These are phyloP conservation scores for Laothoe populi DNA, from an alignment of 2,888 invertebrate species.

Conservation along the genomic window DNA sequence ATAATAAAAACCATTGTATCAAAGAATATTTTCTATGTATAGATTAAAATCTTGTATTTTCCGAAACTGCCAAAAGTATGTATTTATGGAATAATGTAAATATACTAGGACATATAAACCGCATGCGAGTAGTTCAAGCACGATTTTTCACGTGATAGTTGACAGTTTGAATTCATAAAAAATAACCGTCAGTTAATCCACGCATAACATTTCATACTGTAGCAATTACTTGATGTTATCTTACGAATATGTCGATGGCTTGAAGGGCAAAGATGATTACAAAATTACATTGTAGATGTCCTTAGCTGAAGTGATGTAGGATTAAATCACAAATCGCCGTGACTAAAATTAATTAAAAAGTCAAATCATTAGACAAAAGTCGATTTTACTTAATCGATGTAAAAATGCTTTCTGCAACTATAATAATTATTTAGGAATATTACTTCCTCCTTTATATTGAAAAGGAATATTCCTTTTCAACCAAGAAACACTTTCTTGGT, in stretches of 20 bases:
- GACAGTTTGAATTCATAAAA: too few species aligned
- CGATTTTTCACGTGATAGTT: slow-evolving; percentile 2
- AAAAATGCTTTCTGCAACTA: too few species aligned
- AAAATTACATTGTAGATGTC: neutral
- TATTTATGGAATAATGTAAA: slow-evolving; percentile 10
- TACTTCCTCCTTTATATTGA: too few species aligned
- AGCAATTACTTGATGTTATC: slow-evolving; percentile 10
- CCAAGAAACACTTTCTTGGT: too few species aligned
- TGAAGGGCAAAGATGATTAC: neutral
- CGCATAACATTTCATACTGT: slow-evolving; percentile 12
- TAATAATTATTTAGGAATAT: too few species aligned
- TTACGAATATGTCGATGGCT: neutral
- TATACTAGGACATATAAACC: slow-evolving; percentile 1
- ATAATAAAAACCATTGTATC: too few species aligned
- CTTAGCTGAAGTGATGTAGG: neutral
- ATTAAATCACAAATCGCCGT: too few species aligned
- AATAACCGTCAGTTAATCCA: neutral
- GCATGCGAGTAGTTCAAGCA: neutral
- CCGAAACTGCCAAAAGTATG: slow-evolving; percentile 20
- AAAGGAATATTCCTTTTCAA: too few species aligned
- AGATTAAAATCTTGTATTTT: slow-evolving; percentile 6
- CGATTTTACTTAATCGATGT: too few species aligned
- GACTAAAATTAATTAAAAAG: too few species aligned
- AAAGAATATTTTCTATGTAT: slow-evolving; percentile 6
- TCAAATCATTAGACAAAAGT: too few species aligned